Evolutionary conservation across 2,113 vertebrate genomes (phyloP).

Genomic region (Lagopus muta): DNA sequence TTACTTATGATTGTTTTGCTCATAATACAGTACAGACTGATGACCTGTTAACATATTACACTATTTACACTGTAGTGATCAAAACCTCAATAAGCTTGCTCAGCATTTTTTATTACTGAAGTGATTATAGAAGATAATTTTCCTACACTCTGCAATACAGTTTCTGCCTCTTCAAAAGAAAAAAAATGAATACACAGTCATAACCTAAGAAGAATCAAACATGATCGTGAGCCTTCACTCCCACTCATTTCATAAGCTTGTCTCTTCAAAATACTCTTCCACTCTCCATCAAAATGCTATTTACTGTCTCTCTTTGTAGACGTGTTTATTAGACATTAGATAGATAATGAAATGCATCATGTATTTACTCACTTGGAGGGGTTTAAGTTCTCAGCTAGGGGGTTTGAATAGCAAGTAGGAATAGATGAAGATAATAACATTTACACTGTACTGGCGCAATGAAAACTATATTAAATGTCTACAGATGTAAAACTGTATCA

Average conservation of each 20-base stretch:
- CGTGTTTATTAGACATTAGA: slow-evolving; percentile 54
- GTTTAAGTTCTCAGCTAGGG: slow-evolving; percentile 32
- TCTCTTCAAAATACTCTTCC: slow-evolving; percentile 60
- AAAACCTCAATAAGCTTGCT: neutral
- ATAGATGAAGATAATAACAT: slow-evolving; percentile 42
- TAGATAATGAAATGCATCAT: neutral
- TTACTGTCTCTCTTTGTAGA: slow-evolving; percentile 61
- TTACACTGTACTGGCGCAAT: neutral
- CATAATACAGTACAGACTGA: neutral
- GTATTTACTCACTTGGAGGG: slow-evolving; percentile 49
- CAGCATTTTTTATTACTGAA: slow-evolving; percentile 31
- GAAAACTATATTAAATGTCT: slow-evolving; percentile 15
- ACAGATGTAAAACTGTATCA: neutral
- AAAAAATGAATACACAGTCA: slow-evolving; percentile 29
- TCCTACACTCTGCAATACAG: neutral
- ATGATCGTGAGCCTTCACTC: slow-evolving; percentile 9
- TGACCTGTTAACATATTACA: neutral
- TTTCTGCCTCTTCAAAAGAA: slow-evolving; percentile 41
- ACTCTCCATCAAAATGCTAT: slow-evolving; percentile 60
- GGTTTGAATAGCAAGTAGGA: slow-evolving; percentile 28
- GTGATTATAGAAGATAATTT: slow-evolving; percentile 21
- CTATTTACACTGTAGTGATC: neutral
- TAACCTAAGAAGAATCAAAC: slow-evolving; percentile 46
- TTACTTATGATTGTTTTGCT: slow-evolving; percentile 6
- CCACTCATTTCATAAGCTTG: slow-evolving; percentile 53